These are phyloP conservation scores for Linnaemya vulpina DNA, from an alignment of 2,888 invertebrate genomes.

Conservation along the genomic window DNA sequence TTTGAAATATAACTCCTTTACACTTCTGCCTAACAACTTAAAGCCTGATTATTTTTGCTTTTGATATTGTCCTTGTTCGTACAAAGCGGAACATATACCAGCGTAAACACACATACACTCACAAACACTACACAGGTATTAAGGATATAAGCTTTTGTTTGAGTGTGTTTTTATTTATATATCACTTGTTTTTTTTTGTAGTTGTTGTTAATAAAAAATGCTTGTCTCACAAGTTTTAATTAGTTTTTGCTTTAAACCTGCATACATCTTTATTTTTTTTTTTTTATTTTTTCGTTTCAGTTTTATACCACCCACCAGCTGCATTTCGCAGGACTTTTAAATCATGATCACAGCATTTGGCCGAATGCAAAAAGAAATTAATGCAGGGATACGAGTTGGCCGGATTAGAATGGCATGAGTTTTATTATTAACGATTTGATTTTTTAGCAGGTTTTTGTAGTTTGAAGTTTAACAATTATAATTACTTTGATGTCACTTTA, in stretches of 20 bases:
- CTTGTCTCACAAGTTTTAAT: slow-evolving; percentile 83
- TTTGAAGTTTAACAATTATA: too few relatives aligned
- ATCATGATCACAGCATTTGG: slow-evolving; percentile 46
- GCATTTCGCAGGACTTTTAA: slow-evolving; percentile 41
- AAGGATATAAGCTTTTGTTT: slow-evolving; percentile 33
- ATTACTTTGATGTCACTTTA: too few relatives aligned
- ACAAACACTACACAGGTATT: slow-evolving; percentile 67
- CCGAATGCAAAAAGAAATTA: neutral
- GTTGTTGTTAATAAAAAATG: slow-evolving; percentile 74
- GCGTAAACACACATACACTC: slow-evolving; percentile 60
- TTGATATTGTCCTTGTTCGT: slow-evolving; percentile 53
- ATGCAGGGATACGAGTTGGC: too few relatives aligned
- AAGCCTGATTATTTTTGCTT: slow-evolving; percentile 32
- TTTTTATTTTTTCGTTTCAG: neutral
- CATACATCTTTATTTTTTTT: slow-evolving; percentile 59
- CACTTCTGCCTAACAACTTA: slow-evolving; percentile 18
- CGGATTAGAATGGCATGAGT: too few relatives aligned
- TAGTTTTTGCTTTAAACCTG: slow-evolving; percentile 82
- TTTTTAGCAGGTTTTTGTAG: too few relatives aligned
- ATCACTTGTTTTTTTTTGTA: too few relatives aligned
- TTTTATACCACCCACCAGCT: slow-evolving; percentile 59
- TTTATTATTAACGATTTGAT: too few relatives aligned
- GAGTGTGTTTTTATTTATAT: neutral
- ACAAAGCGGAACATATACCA: slow-evolving; percentile 64
- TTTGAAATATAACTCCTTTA: neutral